These are phyloP conservation scores for Myotis findleyi DNA, from an alignment of 2,797 vertebrate species.

Conservation along the genomic window DNA sequence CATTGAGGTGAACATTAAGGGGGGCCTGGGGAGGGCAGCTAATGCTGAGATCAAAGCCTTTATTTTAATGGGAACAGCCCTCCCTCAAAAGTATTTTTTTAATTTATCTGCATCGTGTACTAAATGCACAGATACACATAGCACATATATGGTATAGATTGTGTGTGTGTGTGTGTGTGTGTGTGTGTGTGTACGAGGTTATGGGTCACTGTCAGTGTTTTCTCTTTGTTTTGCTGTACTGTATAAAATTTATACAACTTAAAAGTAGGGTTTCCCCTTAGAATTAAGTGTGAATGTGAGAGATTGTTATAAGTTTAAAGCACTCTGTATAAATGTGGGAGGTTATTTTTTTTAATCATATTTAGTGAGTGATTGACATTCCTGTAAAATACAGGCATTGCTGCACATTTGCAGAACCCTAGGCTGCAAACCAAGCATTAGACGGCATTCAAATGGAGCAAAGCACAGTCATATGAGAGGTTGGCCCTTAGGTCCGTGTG, in stretches of 20 bases:
- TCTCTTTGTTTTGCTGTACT: slow-evolving; percentile 45
- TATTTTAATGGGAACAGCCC: neutral
- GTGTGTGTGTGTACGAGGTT: neutral
- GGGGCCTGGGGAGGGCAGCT: accelerated
- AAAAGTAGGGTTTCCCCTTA: neutral
- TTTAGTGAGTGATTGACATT: slow-evolving; percentile 35
- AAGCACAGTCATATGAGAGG: no score
- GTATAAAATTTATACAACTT: neutral
- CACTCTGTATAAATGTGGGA: neutral
- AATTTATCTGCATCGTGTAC: neutral
- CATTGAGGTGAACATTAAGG: neutral
- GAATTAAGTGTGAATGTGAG: slow-evolving; percentile 29
- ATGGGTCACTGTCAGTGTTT: slow-evolving; percentile 40
- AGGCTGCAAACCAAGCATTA: neutral
- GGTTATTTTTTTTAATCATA: slow-evolving; percentile 44
- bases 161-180: neutral
- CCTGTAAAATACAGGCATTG: neutral
- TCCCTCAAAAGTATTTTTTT: neutral
- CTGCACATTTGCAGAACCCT: neutral
- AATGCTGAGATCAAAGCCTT: neutral
- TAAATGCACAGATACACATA: neutral
- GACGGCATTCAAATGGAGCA: neutral
- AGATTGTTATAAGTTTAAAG: slow-evolving; percentile 43
- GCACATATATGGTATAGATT: neutral
- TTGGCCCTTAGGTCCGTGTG: neutral